Base-by-base conservation (phyloP, 2,113 vertebrate genomes). In the Syngnathus typhle region DNA sequence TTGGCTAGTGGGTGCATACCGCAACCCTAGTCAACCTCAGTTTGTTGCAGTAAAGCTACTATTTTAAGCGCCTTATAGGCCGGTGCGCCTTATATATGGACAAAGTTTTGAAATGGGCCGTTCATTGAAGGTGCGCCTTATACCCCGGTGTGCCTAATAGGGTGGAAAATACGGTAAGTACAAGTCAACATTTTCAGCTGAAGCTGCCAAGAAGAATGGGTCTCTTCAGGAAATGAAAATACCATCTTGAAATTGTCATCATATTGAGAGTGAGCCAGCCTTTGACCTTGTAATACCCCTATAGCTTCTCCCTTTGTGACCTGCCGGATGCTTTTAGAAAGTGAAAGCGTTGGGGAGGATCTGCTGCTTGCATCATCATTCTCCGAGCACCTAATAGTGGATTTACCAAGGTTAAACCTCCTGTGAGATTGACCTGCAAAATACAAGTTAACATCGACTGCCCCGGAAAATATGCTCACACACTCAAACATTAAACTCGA, bases 181-280 rank as follows among this genome's bases (percentile, higher is more conserved):
- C 77, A 84, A 15, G n/a, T 15, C 13, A 85, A 74, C 77, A 68
- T 79, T 65, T 58, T 78, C 65, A 64, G 77, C 67, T 68, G 73
- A 75, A 51, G 82, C 78, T 80, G 78, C 82, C 76, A 59, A 18
- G 44, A 66, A 73, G 82, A 82, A 78, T 81, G 75, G 58, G 66
- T 82, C 72, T 89, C 77, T 79, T 84, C 86, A 87, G 89, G 86
- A 90, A 90, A 90, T 90, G 83, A 90, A 89, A 90, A 89, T 88
- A 82, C 84, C 80, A 77, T 80, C 77, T 78, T 83, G 76, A 82
- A 87, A 84, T 90, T 86, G 87, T 88, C 79, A 84, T 87, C 74
- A 85, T 88, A 90, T 89, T 83, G 85, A 84, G 85, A 87, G 87
- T 90, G 85, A 85, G 69, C 76, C 65, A 37, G 87, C 85, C 85